Evolutionary conservation across 2,888 invertebrate genomes (phyloP).

Genomic region (Alloplasta piceator): DNA sequence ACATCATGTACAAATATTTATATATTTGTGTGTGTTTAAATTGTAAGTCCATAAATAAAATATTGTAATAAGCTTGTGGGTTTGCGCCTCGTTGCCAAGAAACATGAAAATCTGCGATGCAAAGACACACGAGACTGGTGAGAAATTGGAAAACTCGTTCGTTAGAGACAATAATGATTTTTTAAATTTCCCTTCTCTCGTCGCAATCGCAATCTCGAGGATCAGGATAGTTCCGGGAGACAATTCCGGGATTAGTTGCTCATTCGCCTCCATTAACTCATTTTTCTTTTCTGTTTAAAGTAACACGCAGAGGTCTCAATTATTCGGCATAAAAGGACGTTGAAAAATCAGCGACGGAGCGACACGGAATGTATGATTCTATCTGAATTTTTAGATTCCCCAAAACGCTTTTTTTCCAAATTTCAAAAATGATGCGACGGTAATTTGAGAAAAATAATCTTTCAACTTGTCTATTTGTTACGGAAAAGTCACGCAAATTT

Average conservation of each 20-base stretch:
- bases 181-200: not conserved
- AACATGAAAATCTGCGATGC: slow-evolving; percentile 3
- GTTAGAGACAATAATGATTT: slow-evolving; percentile 40
- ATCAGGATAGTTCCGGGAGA: slow-evolving; percentile 27
- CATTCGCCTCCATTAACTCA: slow-evolving; percentile 17
- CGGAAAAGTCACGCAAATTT: too few relatives aligned
- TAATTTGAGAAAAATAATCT: too few relatives aligned
- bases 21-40: not conserved
- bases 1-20: not conserved
- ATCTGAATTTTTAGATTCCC: too few relatives aligned
- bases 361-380: too few relatives aligned
- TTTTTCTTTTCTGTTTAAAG: too few relatives aligned
- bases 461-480: too few relatives aligned
- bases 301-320: too few relatives aligned
- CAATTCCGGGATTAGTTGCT: slow-evolving; percentile 27
- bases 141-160: slow-evolving; percentile 55
- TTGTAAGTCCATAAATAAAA: not conserved
- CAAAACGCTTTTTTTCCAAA: too few relatives aligned
- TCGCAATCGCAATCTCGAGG: slow-evolving; percentile 3
- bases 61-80: slow-evolving; percentile 39
- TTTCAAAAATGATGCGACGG: too few relatives aligned
- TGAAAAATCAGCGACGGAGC: too few relatives aligned
- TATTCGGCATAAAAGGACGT: too few relatives aligned
- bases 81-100: slow-evolving; percentile 44
- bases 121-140: slow-evolving; percentile 20